Base-by-base conservation (phyloP, 2,888 invertebrate genomes). In the Fissipunctia ypsillon region DNA sequence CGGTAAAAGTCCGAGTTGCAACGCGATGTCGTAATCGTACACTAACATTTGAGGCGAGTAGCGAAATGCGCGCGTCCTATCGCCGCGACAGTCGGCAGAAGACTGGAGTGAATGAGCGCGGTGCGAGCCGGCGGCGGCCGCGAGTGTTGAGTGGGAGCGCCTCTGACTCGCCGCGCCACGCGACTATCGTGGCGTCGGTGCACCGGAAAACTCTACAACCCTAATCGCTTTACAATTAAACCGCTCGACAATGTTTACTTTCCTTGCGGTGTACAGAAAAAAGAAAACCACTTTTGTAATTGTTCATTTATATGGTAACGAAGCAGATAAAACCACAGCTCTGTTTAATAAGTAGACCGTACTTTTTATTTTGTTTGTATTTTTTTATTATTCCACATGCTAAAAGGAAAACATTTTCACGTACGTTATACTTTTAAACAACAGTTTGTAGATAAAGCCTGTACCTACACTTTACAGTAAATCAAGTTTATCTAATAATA, bases 1-100 rank as follows among this genome's bases (percentile, higher is more conserved):
- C 96, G 93, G 96, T 93, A 94, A 94, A 93, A 93, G 91, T 94
- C 90, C 92, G 87, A 92, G 89, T 89, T 91, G 91, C 89, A 90
- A 88, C 92, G 94, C 94, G 94, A 94, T 95, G 94, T 96, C 95
- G 96, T 95, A 95, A 95, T 95, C 95, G 95, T 95, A 92, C 90
- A 93, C 93, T 95, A 95, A 95, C 95, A 96, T 95, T 95, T 90
- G 94, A 91, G 90, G 93, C 93, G 93, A 90, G 92, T 91, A 88
- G 75, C 85, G 85, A 81, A 88, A 66, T 89, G 92, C 89, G 91
- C 92, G 92, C 95, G 95, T 94, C 91, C 93, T 92, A 89, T 91
- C 94, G 93, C 93, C 94, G 94, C 94, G 93, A 91, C 90, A 89
- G 93, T 91, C 95, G 94, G 94, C 94, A 91, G 94, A 92, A 93